Percentiles rank a stretch among this genome's conserved stretches.
These are phyloP conservation scores for Pocillopora meandrina DNA, from an alignment of 92 coral and sea anemone species.

Conservation along the genomic window DNA sequence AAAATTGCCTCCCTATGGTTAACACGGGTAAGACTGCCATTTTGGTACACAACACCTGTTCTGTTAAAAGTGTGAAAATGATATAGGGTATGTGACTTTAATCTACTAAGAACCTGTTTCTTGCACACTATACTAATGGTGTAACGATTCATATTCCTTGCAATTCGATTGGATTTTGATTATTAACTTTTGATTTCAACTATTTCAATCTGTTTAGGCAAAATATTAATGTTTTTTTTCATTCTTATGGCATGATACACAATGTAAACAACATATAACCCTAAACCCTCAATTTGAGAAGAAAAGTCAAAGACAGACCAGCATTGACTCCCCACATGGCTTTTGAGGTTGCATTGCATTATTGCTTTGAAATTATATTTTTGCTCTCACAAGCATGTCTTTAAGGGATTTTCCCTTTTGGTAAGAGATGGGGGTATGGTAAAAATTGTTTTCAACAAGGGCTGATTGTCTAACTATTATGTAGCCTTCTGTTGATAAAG, in stretches of 20 bases:
- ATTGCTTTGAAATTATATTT: background rate
- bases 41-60: background rate
- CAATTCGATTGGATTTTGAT: background rate
- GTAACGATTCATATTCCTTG: background rate
- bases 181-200: background rate
- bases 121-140: background rate
- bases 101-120: no score
- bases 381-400: slow-evolving; percentile 25
- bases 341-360: no score
- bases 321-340: no score
- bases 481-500: slow-evolving; percentile 29
- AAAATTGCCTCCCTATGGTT: slow-evolving; percentile 6
- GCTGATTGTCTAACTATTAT: background rate
- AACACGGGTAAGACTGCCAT: slow-evolving; percentile 19
- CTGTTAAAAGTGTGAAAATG: background rate
- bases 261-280: no score
- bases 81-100: no score
- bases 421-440: slow-evolving; percentile 28
- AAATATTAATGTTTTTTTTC: background rate
- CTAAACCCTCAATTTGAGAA: slow-evolving; percentile 7
- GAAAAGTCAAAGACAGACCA: background rate
- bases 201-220: background rate
- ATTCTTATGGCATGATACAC: no score
- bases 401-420: slow-evolving; percentile 7
- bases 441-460: no score